Evolutionary conservation across 1,140 invertebrate genomes (phyloP).

Genomic region (Ganaspis sp.): DNA sequence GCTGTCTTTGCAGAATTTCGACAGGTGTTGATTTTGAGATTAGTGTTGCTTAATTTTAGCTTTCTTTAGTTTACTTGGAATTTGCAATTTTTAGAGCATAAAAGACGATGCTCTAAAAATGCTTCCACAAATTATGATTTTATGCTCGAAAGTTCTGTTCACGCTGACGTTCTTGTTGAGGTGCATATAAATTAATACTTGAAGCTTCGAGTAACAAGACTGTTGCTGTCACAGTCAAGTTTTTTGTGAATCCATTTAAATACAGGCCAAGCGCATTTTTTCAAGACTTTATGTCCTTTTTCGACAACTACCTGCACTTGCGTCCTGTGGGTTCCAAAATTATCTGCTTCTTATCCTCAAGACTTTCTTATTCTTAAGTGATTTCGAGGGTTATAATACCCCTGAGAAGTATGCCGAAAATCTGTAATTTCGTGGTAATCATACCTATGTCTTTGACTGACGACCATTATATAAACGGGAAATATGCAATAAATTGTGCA

Average conservation of each 20-base stretch:
- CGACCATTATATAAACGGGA: not conserved
- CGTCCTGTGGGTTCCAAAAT: not conserved
- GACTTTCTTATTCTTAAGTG: conserved; percentile 14
- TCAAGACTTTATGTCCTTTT: not conserved
- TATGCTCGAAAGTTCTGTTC: conserved; percentile 14
- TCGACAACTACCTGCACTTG: conserved; percentile 5
- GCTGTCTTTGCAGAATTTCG: too few relatives aligned
- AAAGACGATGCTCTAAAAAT: not conserved
- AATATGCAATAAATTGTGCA: not conserved
- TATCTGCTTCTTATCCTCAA: conserved; percentile 11
- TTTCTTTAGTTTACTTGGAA: too few relatives aligned
- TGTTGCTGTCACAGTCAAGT: conserved; percentile 11
- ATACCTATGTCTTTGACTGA: not conserved
- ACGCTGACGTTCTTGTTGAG: not conserved
- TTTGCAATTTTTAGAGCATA: too few relatives aligned
- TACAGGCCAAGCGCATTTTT: conserved; percentile 16
- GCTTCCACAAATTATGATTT: not conserved
- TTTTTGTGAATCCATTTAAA: conserved; percentile 29
- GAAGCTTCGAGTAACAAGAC: conserved; percentile 4
- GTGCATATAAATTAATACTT: conserved; percentile 16
- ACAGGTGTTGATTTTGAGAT: too few relatives aligned
- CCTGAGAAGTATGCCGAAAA: not conserved
- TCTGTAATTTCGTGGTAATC: conserved; percentile 20
- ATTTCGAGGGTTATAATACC: conserved; percentile 19
- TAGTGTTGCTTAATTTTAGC: too few relatives aligned